phyloP scores from a whole-genome alignment of 2,797 vertebrate genomes.

The Arremon aurantiirostris region DNA sequence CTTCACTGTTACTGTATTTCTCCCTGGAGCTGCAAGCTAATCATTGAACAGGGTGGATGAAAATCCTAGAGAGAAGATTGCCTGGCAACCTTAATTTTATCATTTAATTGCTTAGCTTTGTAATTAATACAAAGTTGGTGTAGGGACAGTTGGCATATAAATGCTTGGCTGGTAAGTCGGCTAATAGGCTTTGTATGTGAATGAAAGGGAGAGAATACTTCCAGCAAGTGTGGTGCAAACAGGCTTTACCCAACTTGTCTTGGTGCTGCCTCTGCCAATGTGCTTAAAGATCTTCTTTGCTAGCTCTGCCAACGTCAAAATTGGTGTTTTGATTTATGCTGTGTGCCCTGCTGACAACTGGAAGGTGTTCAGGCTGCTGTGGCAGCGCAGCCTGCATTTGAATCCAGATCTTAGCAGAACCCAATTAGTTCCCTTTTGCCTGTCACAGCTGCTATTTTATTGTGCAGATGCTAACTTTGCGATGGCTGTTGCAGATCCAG shows the following conservation, averaged over 20 bases:
- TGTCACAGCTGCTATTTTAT: background rate
- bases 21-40: background rate
- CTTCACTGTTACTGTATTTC: background rate
- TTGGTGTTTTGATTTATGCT: background rate
- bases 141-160: background rate
- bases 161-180: background rate
- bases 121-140: background rate
- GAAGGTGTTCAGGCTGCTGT: background rate
- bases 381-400: background rate
- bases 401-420: background rate
- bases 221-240: background rate
- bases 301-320: background rate
- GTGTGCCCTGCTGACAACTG: background rate
- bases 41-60: background rate
- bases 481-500: conserved; percentile 81
- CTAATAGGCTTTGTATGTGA: background rate
- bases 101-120: background rate
- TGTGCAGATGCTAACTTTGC: background rate
- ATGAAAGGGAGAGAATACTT: conserved; percentile 1
- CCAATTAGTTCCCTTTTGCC: background rate
- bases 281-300: background rate
- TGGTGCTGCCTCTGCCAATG: background rate
- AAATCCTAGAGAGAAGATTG: background rate
- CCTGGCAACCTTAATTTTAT: background rate
- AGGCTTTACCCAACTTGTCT: background rate